These are phyloP conservation scores for Eupithecia subfuscata DNA, from an alignment of 2,888 invertebrate species.

Conservation along the genomic window DNA sequence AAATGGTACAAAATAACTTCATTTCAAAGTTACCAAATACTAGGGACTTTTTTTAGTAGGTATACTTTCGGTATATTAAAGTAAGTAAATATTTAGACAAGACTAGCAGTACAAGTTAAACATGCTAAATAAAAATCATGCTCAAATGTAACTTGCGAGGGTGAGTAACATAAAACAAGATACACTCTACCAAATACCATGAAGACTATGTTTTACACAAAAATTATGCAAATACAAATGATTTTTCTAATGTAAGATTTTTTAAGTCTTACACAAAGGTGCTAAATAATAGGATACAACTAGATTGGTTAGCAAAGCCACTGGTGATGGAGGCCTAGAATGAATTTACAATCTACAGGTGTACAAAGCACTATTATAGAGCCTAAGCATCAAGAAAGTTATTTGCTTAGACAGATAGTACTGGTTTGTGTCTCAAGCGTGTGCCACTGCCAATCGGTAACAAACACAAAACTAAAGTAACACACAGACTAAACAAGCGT, in stretches of 20 bases:
- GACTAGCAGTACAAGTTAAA: conserved; percentile 12
- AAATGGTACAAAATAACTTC: neutral
- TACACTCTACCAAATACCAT: conserved; percentile 35
- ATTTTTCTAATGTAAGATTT: neutral
- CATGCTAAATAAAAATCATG: conserved; percentile 44
- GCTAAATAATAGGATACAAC: conserved; percentile 16
- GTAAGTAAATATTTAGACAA: neutral
- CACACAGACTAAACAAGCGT: conserved; percentile 61
- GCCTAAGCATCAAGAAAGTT: conserved; percentile 48
- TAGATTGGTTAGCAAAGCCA: conserved; percentile 46
- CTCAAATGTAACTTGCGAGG: conserved; percentile 32
- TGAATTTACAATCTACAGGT: conserved; percentile 40
- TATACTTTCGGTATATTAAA: neutral
- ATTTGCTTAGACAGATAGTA: conserved; percentile 46
- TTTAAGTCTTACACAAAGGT: neutral
- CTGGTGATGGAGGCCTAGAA: conserved; percentile 42
- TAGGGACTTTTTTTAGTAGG: neutral
- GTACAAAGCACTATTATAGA: conserved; percentile 46
- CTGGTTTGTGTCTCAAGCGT: conserved; percentile 47
- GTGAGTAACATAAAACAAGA: conserved; percentile 33
- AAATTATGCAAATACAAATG: neutral
- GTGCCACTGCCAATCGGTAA: conserved; percentile 46
- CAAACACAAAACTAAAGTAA: conserved; percentile 42
- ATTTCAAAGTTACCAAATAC: neutral
- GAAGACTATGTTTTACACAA: neutral